phyloP scores from a whole-genome alignment of 2,888 invertebrate genomes.

The Latrodectus hesperus region DNA sequence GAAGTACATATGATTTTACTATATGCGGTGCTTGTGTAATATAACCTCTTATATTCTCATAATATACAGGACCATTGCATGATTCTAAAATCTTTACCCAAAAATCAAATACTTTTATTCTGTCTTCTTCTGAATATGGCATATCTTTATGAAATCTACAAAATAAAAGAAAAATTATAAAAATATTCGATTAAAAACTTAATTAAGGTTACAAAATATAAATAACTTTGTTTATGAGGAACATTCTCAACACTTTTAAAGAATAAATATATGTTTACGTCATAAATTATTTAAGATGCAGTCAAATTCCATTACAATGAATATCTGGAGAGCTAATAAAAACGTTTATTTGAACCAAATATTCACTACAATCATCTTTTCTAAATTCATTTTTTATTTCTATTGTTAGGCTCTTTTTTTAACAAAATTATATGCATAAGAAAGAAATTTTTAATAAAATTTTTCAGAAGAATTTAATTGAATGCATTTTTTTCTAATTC shows the following conservation, averaged over 20 bases:
- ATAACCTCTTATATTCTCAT: conserved; percentile 40
- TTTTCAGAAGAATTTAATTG: too few species aligned
- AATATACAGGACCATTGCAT: conserved; percentile 14
- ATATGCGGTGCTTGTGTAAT: conserved; percentile 8
- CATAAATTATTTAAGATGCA: neutral
- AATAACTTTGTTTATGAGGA: neutral
- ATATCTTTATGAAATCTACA: conserved; percentile 2
- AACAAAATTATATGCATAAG: too few species aligned
- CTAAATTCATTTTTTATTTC: too few species aligned
- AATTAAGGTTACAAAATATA: neutral
- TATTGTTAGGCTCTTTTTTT: too few species aligned
- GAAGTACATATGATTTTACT: conserved; percentile 20
- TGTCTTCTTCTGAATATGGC: conserved; percentile 1
- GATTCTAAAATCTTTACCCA: neutral
- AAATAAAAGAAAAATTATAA: neutral
- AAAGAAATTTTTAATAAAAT: too few species aligned
- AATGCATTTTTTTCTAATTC: too few species aligned
- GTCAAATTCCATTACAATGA: neutral
- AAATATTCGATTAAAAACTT: neutral
- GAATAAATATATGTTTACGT: neutral
- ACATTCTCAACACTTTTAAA: neutral
- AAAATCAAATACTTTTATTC: conserved; percentile 25
- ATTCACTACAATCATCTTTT: too few species aligned
- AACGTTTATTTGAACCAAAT: too few species aligned
- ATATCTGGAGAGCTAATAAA: too few species aligned